Evolutionary conservation across 2,888 invertebrate species (phyloP), one percentile per base, ranked within the genome.

Genomic region (Calameuta filiformis): DNA sequence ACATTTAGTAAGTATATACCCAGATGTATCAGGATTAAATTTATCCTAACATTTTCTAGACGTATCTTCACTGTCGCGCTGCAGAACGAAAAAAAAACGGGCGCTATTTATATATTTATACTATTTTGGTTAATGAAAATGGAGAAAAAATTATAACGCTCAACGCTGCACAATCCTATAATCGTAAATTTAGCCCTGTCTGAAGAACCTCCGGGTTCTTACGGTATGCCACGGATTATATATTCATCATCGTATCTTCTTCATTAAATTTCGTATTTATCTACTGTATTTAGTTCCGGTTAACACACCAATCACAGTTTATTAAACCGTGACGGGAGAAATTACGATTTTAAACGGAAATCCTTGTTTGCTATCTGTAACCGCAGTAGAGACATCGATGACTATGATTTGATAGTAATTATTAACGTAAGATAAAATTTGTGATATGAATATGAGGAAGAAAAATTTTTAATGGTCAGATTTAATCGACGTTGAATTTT

Each of bases 31-130:
- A 23, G 23, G 56, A 56, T 23, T 56, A 56, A 23, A 56, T 56
- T 56, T 56, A 56, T 56, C 23, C 56, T 56, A 9, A 23, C 23
- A 56, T 56, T 56, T 56, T 56, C 56, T 56, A 56, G 56, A 23
- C 1, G 9, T 56, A 56, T 56, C 56, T 23, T 56, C 23, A 2
- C 23, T 56, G 23, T 23, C 23, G 56, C 9, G 9, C 1, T 56
- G 9, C 23, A 56, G 23, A 2, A 15, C 3, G 31, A 33, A 30
- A 71, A 23, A 23, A 33, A 71, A 34, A 12, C 15, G 12, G 33
- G 11, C 33, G 71, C 71, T 71, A 71, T 71, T 71, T 71, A 71
- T 71, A 71, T 34, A 71, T 71, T 71, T 71, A 71, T 71, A 33
- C 71, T 71, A 71, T 71, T 71, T 71, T 23, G 31, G 71, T 31